Conservation (phyloP, 2,888 invertebrate genomes). For the Parasteatoda lunata region DNA sequence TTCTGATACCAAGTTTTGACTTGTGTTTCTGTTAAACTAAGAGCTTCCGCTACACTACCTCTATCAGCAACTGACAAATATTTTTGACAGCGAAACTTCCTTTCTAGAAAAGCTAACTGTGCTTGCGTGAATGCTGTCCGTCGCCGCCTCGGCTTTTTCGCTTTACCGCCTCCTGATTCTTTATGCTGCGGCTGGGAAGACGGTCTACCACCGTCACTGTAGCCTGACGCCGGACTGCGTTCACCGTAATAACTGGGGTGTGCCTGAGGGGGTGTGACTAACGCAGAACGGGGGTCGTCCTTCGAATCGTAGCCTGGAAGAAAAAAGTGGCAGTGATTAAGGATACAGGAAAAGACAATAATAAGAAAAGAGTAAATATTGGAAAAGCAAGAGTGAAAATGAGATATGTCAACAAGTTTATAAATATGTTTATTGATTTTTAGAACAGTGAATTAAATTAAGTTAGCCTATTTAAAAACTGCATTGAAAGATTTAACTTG, state of each 20-base stretch:
- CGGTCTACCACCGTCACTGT: not conserved
- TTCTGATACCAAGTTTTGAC: conserved; percentile 98
- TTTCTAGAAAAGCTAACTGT: conserved; percentile 91
- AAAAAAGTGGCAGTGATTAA: not conserved
- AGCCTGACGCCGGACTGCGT: conserved; percentile 24
- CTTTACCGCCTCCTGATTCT: conserved; percentile 28
- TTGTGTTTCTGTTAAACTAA: conserved; percentile 92
- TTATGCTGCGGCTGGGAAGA: conserved; percentile 37
- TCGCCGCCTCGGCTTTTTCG: conserved; percentile 73
- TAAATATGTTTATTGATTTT: no score
- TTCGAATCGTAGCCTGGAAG: conserved; percentile 53
- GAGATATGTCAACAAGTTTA: not conserved
- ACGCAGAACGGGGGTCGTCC: conserved; percentile 38
- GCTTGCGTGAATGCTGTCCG: conserved; percentile 93
- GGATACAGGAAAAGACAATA: not conserved
- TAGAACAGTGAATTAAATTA: no score
- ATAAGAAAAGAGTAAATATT: not conserved
- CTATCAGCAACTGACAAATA: conserved; percentile 94
- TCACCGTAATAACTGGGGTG: conserved; percentile 43
- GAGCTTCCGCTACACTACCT: conserved; percentile 91
- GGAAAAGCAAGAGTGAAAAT: no score
- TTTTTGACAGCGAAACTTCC: conserved; percentile 94
- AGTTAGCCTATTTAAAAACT: no score
- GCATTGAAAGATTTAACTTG: no score
- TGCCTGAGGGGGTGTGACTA: conserved; percentile 31